Evolutionary conservation across 2,797 vertebrate species (phyloP).

Genomic region (Acomys russatus): DNA sequence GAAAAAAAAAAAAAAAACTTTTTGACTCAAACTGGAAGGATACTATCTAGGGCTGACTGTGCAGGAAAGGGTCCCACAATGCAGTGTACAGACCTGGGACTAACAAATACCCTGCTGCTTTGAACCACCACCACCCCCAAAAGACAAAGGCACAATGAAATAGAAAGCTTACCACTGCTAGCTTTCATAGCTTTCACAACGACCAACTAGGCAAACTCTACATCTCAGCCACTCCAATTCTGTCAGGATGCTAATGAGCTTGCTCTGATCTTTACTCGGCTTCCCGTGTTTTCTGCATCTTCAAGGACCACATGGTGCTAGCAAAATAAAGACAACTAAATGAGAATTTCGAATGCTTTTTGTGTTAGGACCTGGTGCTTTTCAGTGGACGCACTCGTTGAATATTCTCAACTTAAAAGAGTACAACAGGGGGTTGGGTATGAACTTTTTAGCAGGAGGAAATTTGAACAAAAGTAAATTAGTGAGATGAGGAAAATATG

Average conservation of each 20-base stretch:
- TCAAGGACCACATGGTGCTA: constrained; percentile 99
- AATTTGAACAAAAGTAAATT: constrained; percentile 94
- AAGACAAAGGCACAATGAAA: constrained; percentile 99
- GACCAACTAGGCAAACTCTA: constrained; percentile 95
- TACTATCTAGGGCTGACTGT: constrained; percentile 90
- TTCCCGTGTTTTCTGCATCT: constrained; percentile 99
- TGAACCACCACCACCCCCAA: constrained; percentile 90
- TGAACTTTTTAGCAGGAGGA: constrained; percentile 92
- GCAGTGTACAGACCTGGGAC: constrained; percentile 94
- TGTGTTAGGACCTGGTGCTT: constrained; percentile 93
- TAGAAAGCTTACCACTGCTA: constrained; percentile 94
- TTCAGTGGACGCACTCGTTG: constrained; percentile 94
- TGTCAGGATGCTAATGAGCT: constrained; percentile 98
- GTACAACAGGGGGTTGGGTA: constrained; percentile 93
- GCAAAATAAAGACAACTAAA: constrained; percentile 99
- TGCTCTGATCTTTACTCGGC: constrained; percentile 99
- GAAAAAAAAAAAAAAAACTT: constrained; percentile 87
- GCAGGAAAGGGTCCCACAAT: constrained; percentile 93
- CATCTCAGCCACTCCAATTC: constrained; percentile 97
- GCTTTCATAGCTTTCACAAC: constrained; percentile 95
- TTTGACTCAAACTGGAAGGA: constrained; percentile 90
- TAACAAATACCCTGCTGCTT: constrained; percentile 94
- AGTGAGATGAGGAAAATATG: constrained; percentile 93
- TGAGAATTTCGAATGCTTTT: constrained; percentile 99
- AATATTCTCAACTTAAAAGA: constrained; percentile 94